phyloP scores from a whole-genome alignment of 2,797 vertebrate genomes.

The Ataeniobius toweri region DNA sequence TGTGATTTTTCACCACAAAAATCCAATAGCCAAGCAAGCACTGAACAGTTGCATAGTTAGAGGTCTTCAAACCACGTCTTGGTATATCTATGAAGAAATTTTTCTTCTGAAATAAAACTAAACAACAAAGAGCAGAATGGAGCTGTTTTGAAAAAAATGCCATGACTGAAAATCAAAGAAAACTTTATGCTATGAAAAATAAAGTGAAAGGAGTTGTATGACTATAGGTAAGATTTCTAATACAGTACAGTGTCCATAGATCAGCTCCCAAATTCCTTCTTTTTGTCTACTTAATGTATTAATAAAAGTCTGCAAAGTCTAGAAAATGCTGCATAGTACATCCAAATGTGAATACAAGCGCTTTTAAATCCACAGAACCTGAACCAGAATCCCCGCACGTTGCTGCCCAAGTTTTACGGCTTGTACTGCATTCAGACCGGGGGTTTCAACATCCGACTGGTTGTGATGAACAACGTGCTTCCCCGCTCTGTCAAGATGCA shows the following conservation, averaged over 20 bases:
- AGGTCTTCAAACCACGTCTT: no score
- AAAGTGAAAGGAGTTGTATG: not conserved
- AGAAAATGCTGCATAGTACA: not conserved
- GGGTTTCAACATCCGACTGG: constrained; percentile 94
- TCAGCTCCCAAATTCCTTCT: not conserved
- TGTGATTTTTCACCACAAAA: no score
- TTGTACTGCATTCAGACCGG: constrained; percentile 97
- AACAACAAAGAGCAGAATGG: no score
- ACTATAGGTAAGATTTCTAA: not conserved
- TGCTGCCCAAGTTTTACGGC: constrained; percentile 97
- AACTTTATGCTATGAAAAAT: not conserved
- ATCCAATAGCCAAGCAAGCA: no score
- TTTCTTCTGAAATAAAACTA: no score
- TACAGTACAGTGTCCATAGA: not conserved
- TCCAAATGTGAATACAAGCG: not conserved
- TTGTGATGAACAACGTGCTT: constrained; percentile 98
- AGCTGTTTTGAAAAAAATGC: no score
- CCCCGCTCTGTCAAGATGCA: constrained; percentile 94
- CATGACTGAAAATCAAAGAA: no score
- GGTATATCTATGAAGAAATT: no score
- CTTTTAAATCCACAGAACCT: constrained; percentile 84
- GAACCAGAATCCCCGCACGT: constrained; percentile 97
- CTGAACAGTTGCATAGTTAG: no score
- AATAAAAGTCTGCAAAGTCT: not conserved
- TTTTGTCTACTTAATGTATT: not conserved